Percentiles rank a stretch among this genome's conserved stretches.
Conservation (phyloP, 2,888 invertebrate species). For the Gibbula magus region DNA sequence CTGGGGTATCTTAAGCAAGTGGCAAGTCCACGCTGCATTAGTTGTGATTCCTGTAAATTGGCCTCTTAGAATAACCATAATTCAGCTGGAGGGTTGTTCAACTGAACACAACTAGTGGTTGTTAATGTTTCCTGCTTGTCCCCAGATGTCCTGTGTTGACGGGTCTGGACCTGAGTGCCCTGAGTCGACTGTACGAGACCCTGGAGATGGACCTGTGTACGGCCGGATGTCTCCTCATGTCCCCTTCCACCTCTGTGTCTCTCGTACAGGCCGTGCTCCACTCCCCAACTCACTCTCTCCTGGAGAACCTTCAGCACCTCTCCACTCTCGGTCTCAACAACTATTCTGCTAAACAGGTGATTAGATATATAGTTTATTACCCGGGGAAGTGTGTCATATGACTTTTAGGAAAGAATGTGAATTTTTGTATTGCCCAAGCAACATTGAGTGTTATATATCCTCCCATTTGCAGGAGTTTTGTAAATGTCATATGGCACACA, state of each 20-base stretch:
- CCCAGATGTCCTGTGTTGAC: constrained; percentile 63
- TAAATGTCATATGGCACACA: no score
- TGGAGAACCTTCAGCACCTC: constrained; percentile 28
- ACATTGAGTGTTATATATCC: no score
- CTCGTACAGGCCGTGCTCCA: constrained; percentile 26
- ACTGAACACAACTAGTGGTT: no score
- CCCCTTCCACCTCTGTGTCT: constrained; percentile 17
- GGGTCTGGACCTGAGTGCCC: constrained; percentile 48
- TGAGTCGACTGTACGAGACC: constrained; percentile 46
- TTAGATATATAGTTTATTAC: not conserved
- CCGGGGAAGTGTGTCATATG: no score
- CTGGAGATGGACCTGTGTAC: constrained; percentile 59
- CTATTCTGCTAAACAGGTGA: constrained; percentile 34
- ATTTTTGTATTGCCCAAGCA: no score
- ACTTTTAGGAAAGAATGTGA: no score
- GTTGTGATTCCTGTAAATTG: no score
- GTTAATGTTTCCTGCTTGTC: not conserved
- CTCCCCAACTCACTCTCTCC: not conserved
- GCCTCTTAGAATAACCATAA: no score
- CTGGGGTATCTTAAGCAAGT: no score
- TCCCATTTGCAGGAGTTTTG: no score
- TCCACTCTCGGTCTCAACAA: constrained; percentile 38
- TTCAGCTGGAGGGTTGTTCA: no score
- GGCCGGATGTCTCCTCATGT: constrained; percentile 52
- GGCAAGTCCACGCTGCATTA: no score